These are phyloP conservation scores for Zaprionus inermis DNA, from an alignment of 1,140 invertebrate species.

Conservation along the genomic window DNA sequence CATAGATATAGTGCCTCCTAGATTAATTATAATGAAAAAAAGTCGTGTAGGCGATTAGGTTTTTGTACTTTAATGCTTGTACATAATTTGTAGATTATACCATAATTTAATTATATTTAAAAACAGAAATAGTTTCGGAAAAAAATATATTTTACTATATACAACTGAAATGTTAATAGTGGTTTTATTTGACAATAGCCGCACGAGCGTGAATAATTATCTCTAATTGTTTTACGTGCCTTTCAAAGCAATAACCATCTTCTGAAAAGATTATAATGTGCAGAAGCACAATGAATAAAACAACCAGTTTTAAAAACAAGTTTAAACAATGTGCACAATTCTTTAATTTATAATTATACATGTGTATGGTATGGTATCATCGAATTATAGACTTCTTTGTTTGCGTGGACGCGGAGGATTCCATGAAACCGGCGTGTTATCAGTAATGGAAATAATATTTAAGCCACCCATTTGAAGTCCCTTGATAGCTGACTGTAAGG, in stretches of 20 bases:
- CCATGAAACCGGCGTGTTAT: slow-evolving; percentile 92
- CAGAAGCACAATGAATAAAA: slow-evolving; percentile 10
- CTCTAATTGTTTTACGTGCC: background rate
- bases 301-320: background rate
- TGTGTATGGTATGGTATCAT: background rate
- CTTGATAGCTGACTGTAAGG: slow-evolving; percentile 93
- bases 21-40: slow-evolving; percentile 2
- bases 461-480: slow-evolving; percentile 95
- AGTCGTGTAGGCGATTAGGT: slow-evolving; percentile 12
- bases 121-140: background rate
- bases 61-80: slow-evolving; percentile 34
- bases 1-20: background rate
- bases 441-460: slow-evolving; percentile 95
- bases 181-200: background rate
- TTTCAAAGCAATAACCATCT: background rate
- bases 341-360: slow-evolving; percentile 19
- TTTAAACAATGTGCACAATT: slow-evolving; percentile 12
- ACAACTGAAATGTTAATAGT: background rate
- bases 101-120: slow-evolving; percentile 1
- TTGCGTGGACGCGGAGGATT: slow-evolving; percentile 91
- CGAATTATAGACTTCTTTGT: slow-evolving; percentile 88
- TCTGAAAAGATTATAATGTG: background rate
- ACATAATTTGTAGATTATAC: slow-evolving; percentile 13
- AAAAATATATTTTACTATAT: slow-evolving; percentile 9
- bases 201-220: background rate